Conservation (phyloP, 1,140 invertebrate genomes). For the Trissolcus basalis region DNA sequence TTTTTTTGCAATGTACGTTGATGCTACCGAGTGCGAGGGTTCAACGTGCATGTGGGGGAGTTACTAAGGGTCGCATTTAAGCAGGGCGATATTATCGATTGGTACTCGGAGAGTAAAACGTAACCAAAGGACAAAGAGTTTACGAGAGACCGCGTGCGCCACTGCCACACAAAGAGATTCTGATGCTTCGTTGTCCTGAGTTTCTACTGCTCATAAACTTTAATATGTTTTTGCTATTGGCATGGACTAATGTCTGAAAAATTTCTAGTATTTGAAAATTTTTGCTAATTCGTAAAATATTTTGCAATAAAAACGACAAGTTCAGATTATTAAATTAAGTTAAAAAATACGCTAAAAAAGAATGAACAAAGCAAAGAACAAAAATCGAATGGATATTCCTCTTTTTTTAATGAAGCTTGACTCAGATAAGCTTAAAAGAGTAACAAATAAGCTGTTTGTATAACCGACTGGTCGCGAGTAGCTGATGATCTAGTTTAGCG, state of each 20-base stretch:
- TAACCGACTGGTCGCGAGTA: too few relatives aligned
- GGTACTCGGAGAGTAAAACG: constrained; percentile 56
- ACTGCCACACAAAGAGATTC: constrained; percentile 63
- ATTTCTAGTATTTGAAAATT: too few relatives aligned
- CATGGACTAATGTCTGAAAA: too few relatives aligned
- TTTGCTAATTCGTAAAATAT: too few relatives aligned
- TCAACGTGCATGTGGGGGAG: constrained; percentile 26
- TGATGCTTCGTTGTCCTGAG: constrained; percentile 15
- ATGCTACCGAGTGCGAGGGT: constrained; percentile 29
- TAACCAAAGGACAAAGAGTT: constrained; percentile 63
- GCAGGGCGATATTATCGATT: constrained; percentile 63
- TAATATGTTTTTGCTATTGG: not conserved
- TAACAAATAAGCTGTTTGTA: too few relatives aligned
- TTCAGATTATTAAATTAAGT: too few relatives aligned
- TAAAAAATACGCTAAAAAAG: too few relatives aligned
- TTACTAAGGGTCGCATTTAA: constrained; percentile 51
- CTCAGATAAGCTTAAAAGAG: too few relatives aligned
- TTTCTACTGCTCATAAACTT: constrained; percentile 16
- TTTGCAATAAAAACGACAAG: too few relatives aligned
- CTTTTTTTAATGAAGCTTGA: too few relatives aligned
- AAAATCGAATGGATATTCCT: too few relatives aligned
- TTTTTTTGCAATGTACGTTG: constrained; percentile 27
- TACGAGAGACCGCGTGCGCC: constrained; percentile 62
- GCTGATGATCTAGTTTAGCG: not conserved
- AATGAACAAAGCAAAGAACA: too few relatives aligned